Evolutionary conservation across 2,888 invertebrate genomes (phyloP), one percentile per base, ranked within the genome.

Genomic region (Euproctis similis): DNA sequence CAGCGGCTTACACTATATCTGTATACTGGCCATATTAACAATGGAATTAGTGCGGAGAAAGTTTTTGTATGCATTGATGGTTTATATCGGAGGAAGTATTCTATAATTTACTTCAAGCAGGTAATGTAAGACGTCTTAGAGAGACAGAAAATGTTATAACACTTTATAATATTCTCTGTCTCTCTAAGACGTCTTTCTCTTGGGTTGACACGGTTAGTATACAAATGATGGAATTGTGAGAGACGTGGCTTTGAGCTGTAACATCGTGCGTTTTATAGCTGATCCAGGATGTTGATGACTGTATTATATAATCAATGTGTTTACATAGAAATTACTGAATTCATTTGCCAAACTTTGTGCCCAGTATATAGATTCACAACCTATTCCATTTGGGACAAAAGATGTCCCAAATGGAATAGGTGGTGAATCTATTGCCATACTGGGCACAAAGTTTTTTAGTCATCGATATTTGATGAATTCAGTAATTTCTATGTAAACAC

Each of bases 211-310:
- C 14, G n/a, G 61, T 70, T 70, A 64, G 59, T 57, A 68, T 69
- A 67, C 63, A 59, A 69, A 71, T 69, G 44, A 45, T 54, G 58
- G 60, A 56, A 48, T 48, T 46, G 50, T 42, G 56, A 4, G n/a
- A 3, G n/a, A 4, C 18, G 26, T 8, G 24, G 42, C 53, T 46
- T 51, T 46, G 46, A 19, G 27, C 13, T 32, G 18, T 24, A 24
- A 17, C 29, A 28, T 24, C 36, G 31, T 30, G 39, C 48, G 44
- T 34, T 43, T 51, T 44, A 51, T 35, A 24, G 44, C 35, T 32
- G 24, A 29, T 46, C 34, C 39, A 34, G 40, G 27, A 29, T 23
- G 24, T 20, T 17, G 23, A 20, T 21, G 20, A 18, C 28, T 13
- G 26, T 28, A n/a, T n/a, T n/a, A n/a, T n/a, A n/a, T n/a, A n/a